Base-by-base conservation (phyloP, 2,113 vertebrate genomes). In the Centropus bengalensis region DNA sequence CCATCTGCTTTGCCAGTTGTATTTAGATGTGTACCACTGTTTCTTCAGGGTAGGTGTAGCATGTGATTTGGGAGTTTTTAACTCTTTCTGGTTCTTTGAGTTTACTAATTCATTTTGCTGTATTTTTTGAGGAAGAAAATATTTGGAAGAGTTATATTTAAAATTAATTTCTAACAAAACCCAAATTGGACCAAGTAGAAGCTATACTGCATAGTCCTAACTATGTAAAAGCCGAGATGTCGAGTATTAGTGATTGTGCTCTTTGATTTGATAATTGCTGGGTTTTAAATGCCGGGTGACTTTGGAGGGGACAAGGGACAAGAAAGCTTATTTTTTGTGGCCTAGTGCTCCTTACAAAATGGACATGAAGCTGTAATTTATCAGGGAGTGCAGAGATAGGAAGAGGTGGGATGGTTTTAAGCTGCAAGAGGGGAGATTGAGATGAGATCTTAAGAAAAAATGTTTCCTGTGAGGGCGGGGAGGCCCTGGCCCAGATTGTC, bases 1-100 rank as follows among this genome's bases (percentile, higher is more conserved):
- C 87, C 94, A 96, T 95, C 95, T 96, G 95, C 93, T 95, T 94
- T 93, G 82, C 91, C 74, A 88, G 62, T 91, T 77, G 70, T 79
- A 59, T 68, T 94, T 90, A 69, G 60, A 69, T 93, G 62, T 92
- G 45, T 40, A 96, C 16, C 80, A 88, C 89, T 87, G 67, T 91
- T 96, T 93, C 96, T 94, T 92, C 78, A 93, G 84, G 26, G 45
- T 86, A 88, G 78, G 56, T 93, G n/a, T 52, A 82, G 64, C 77
- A 22, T 68, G 14, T 10, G 54, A 92, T 58, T 86, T 80, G 33
- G 27, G 5, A 3, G 40, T 58, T 88, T 90, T 91, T 83, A 91
- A 83, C 94, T 88, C 62, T 88, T 93, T 91, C 23, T 74, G 23
- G 10, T 70, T 81, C 30, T 71, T 70, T 9, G 71, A 8, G 21